Percentiles rank a stretch among this genome's conserved stretches.
phyloP scores from a whole-genome alignment of 2,888 invertebrate species.

The Gymnosoma rotundatum region DNA sequence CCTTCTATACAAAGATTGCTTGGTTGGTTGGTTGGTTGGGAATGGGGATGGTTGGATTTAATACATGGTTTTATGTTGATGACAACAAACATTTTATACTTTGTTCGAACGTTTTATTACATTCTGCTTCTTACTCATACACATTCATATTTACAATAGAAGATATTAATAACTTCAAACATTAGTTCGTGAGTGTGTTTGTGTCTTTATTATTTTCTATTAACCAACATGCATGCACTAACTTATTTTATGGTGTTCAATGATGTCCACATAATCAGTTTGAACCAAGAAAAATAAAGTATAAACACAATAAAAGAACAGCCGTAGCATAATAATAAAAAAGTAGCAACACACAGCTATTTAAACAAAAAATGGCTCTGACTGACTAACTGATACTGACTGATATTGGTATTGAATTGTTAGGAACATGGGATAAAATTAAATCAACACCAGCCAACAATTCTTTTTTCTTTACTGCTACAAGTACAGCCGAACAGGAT shows the following conservation, averaged over 20 bases:
- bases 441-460: constrained; percentile 62
- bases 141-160: background rate
- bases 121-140: constrained; percentile 1
- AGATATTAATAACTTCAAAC: too few species aligned
- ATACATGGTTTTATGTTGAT: constrained; percentile 51
- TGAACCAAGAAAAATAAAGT: constrained; percentile 1
- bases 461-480: constrained; percentile 12
- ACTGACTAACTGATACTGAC: constrained; percentile 24
- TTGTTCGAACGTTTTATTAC: constrained; percentile 10
- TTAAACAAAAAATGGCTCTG: constrained; percentile 45
- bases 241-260: constrained; percentile 40
- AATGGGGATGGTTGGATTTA: constrained; percentile 14
- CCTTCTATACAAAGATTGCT: too few species aligned
- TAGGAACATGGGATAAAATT: constrained; percentile 49
- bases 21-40: background rate
- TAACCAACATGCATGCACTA: constrained; percentile 33
- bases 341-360: constrained; percentile 20
- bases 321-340: background rate
- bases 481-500: background rate
- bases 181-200: background rate
- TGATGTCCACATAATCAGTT: constrained; percentile 52
- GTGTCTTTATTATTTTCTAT: constrained; percentile 36
- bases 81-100: constrained; percentile 41
- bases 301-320: constrained; percentile 1
- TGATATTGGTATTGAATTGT: background rate